These are phyloP conservation scores for Orcinus orca DNA, from an alignment of 2,113 vertebrate genomes.

Conservation along the genomic window DNA sequence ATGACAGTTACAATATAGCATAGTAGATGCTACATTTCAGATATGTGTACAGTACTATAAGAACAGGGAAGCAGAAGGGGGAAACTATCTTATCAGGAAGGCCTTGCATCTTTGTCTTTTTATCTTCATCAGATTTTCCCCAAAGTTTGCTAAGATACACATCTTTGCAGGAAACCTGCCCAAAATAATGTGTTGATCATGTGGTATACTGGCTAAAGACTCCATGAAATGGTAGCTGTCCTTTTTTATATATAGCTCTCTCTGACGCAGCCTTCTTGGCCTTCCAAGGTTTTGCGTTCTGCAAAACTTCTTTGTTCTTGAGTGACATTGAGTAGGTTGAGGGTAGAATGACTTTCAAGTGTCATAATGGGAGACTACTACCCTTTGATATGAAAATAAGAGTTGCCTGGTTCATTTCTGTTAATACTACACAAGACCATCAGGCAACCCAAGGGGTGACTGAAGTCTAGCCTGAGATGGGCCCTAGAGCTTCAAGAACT, in stretches of 20 bases:
- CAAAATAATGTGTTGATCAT: neutral
- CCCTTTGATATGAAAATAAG: neutral
- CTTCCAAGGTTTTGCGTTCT: neutral
- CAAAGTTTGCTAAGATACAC: neutral
- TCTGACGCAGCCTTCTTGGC: neutral
- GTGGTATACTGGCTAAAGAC: neutral
- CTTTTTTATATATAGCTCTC: neutral
- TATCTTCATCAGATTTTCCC: neutral
- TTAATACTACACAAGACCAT: neutral
- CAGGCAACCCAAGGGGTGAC: neutral
- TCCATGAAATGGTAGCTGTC: neutral
- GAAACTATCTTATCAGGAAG: neutral
- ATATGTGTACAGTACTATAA: neutral
- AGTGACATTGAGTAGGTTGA: neutral
- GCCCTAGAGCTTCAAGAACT: neutral
- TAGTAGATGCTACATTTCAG: neutral
- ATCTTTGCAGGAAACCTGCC: neutral
- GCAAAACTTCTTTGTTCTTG: neutral
- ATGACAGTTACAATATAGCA: neutral
- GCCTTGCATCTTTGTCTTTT: neutral
- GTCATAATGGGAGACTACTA: neutral
- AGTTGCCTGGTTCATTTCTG: conserved; percentile 20
- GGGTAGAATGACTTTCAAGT: neutral
- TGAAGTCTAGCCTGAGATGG: neutral
- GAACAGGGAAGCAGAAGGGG: neutral